A percentile compares a stretch with the other conserved stretches of the same genome.
Evolutionary conservation across 2,888 invertebrate genomes (phyloP).

Genomic region (Operophtera brumata): DNA sequence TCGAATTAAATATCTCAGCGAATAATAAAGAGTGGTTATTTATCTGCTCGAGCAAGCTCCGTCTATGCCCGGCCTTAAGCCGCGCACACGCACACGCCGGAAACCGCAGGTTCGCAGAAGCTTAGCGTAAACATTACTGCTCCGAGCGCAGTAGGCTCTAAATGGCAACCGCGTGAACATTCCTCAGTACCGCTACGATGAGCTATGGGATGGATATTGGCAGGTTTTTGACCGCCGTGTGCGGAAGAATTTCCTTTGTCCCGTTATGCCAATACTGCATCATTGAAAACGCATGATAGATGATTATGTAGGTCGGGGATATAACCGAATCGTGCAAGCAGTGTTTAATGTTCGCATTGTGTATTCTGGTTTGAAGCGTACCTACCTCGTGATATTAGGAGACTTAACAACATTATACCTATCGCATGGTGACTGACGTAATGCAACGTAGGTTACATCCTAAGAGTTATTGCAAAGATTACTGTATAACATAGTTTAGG

Average conservation of each 20-base stretch:
- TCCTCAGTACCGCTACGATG: conserved; percentile 53
- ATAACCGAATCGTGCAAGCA: conserved; percentile 4
- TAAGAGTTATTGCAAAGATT: neutral
- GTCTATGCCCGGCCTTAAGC: conserved; percentile 13
- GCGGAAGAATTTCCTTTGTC: conserved; percentile 50
- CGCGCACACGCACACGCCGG: conserved; percentile 44
- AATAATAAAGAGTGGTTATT: no score
- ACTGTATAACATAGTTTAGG: no score
- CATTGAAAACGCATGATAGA: conserved; percentile 14
- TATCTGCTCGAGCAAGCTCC: neutral
- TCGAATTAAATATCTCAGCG: no score
- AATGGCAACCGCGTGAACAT: conserved; percentile 47
- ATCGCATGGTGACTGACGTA: neutral
- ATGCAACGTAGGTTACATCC: neutral
- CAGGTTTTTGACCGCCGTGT: conserved; percentile 49
- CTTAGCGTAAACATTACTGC: conserved; percentile 61
- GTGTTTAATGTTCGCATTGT: neutral
- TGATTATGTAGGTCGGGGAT: neutral
- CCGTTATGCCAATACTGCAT: conserved; percentile 33
- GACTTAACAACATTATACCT: no score
- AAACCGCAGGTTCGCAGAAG: conserved; percentile 67
- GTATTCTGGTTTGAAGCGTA: neutral
- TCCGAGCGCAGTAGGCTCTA: conserved; percentile 44
- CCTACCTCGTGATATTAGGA: no score
- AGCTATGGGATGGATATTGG: conserved; percentile 54